phyloP scores from a whole-genome alignment of 2,888 invertebrate genomes.

The Perithous albicinctus region DNA sequence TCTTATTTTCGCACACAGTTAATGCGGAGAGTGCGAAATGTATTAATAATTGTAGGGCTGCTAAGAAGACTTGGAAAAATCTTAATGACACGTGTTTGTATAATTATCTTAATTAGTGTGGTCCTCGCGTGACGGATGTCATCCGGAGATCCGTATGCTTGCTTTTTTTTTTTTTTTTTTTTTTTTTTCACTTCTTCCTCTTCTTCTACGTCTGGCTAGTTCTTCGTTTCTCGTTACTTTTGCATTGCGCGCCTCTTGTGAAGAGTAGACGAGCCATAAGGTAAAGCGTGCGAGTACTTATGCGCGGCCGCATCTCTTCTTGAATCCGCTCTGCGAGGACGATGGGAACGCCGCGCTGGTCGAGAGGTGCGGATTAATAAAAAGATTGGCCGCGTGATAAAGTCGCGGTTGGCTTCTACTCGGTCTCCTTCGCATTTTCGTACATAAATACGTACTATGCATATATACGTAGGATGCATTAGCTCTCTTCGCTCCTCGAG shows the following conservation, averaged over 20 bases:
- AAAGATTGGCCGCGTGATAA: conserved; percentile 29
- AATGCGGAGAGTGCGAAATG: conserved; percentile 45
- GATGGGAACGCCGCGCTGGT: conserved; percentile 49
- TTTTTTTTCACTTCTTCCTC: conserved; percentile 35
- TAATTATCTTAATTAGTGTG: conserved; percentile 66
- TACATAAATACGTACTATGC: background rate
- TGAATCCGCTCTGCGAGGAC: conserved; percentile 55
- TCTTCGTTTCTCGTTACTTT: conserved; percentile 29
- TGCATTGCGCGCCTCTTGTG: background rate
- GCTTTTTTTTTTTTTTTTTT: conserved; percentile 38
- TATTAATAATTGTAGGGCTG: conserved; percentile 59
- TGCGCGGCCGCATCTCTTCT: conserved; percentile 46
- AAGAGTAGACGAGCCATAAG: background rate
- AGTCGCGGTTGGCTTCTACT: conserved; percentile 21
- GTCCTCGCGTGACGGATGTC: conserved; percentile 68
- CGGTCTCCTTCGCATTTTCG: conserved; percentile 28
- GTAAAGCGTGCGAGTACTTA: conserved; percentile 17
- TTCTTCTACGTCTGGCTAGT: too few relatives aligned
- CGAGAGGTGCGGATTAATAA: conserved; percentile 45
- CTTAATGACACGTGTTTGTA: conserved; percentile 66
- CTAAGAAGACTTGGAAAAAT: conserved; percentile 43
- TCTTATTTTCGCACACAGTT: background rate
- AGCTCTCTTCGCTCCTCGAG: conserved; percentile 28
- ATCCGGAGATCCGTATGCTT: conserved; percentile 63
- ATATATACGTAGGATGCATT: conserved; percentile 16